Evolutionary conservation across 2,888 invertebrate species (phyloP).

Genomic region (Phrixothrix hirtus): DNA sequence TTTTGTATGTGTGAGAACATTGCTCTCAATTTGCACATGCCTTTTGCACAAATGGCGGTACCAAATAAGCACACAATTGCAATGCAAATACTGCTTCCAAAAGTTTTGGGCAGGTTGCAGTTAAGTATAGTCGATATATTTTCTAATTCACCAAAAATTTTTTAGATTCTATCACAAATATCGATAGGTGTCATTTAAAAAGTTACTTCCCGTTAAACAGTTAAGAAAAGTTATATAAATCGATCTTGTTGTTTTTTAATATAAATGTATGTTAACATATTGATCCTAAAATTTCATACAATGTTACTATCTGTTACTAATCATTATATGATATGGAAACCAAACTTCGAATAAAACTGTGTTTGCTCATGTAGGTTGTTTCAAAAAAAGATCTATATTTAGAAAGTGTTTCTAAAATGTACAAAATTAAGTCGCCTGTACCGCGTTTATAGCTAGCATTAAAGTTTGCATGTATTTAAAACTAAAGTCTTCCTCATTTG

Average conservation of each 20-base stretch:
- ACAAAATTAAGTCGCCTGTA: too few relatives aligned
- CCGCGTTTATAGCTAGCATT: too few relatives aligned
- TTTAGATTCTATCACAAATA: conserved; percentile 48
- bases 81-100: conserved; percentile 44
- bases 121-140: conserved; percentile 49
- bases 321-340: neutral
- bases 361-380: too few relatives aligned
- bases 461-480: too few relatives aligned
- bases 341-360: neutral
- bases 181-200: conserved; percentile 46
- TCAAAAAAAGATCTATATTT: too few relatives aligned
- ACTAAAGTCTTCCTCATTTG: too few relatives aligned
- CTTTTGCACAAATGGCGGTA: conserved; percentile 48
- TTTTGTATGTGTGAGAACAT: conserved; percentile 40
- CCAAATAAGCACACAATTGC: conserved; percentile 39
- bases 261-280: conserved; percentile 55
- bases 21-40: conserved; percentile 49
- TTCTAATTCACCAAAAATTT: conserved; percentile 48
- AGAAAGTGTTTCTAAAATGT: too few relatives aligned
- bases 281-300: conserved; percentile 47
- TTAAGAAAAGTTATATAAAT: conserved; percentile 50
- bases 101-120: conserved; percentile 43
- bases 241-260: conserved; percentile 54
- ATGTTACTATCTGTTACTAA: conserved; percentile 18
- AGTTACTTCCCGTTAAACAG: conserved; percentile 49